These are phyloP conservation scores for Agrochola lychnidis DNA, from an alignment of 2,888 invertebrate species.

Conservation along the genomic window DNA sequence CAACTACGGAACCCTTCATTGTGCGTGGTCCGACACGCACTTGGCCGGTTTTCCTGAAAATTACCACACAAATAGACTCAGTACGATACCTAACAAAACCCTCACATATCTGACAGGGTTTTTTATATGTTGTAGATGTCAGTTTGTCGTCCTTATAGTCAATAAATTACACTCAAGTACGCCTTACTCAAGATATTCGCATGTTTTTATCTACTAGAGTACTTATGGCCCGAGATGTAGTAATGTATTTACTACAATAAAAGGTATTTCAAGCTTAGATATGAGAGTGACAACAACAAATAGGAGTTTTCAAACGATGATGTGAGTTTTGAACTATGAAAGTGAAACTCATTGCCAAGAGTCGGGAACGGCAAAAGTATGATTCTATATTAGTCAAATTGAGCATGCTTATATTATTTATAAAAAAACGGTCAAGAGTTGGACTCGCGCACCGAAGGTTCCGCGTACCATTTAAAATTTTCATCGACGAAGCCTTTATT, in stretches of 20 bases:
- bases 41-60: too few relatives aligned
- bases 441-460: too few relatives aligned
- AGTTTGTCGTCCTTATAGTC: not conserved
- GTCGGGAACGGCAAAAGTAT: not conserved
- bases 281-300: constrained; percentile 22
- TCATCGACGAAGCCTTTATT: too few relatives aligned
- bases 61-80: too few relatives aligned
- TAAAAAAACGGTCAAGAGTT: too few relatives aligned
- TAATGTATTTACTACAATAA: constrained; percentile 33
- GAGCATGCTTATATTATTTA: not conserved
- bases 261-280: constrained; percentile 15
- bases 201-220: constrained; percentile 42
- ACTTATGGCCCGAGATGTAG: constrained; percentile 13
- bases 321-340: not conserved
- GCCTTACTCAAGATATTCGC: constrained; percentile 25
- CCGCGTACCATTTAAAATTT: too few relatives aligned
- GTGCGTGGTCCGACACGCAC: too few relatives aligned
- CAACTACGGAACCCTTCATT: too few relatives aligned
- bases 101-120: too few relatives aligned
- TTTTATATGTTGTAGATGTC: not conserved
- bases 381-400: constrained; percentile 1
- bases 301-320: not conserved
- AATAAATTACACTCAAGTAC: constrained; percentile 14
- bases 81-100: too few relatives aligned
- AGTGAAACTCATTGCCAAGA: not conserved